Evolutionary conservation across 2,888 invertebrate species (phyloP).

Genomic region (Drosophila fungiperda): DNA sequence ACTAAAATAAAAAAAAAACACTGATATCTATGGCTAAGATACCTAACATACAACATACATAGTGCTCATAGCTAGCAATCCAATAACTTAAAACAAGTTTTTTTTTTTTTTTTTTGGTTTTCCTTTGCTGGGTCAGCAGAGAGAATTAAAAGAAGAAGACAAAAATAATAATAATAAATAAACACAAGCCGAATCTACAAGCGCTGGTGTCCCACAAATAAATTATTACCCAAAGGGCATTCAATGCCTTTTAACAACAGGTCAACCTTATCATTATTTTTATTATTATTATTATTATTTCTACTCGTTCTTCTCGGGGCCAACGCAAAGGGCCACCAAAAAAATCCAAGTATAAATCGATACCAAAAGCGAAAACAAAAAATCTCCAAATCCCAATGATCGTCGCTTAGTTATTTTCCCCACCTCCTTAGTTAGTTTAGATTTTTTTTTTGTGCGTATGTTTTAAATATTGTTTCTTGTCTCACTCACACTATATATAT

Average conservation of each 20-base stretch:
- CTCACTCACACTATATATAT: constrained; percentile 14
- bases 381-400: constrained; percentile 65
- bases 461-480: constrained; percentile 70
- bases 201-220: constrained; percentile 78
- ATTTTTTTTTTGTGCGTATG: constrained; percentile 75
- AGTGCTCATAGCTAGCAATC: constrained; percentile 44
- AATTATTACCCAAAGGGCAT: constrained; percentile 82
- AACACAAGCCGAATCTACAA: constrained; percentile 64
- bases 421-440: constrained; percentile 51
- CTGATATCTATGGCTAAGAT: constrained; percentile 61
- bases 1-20: constrained; percentile 8
- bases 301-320: constrained; percentile 48
- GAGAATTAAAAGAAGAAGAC: constrained; percentile 34
- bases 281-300: constrained; percentile 80
- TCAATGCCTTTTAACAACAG: constrained; percentile 83
- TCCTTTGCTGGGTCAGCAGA: constrained; percentile 12
- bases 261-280: constrained; percentile 83
- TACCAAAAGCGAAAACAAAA: constrained; percentile 57
- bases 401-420: constrained; percentile 62
- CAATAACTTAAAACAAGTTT: constrained; percentile 74
- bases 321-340: constrained; percentile 51
- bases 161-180: constrained; percentile 63
- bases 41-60: constrained; percentile 42
- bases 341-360: constrained; percentile 49
- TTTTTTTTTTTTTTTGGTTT: constrained; percentile 32